These are phyloP conservation scores for Megalonaias nervosa DNA, from an alignment of 1,140 invertebrate genomes.

Conservation along the genomic window DNA sequence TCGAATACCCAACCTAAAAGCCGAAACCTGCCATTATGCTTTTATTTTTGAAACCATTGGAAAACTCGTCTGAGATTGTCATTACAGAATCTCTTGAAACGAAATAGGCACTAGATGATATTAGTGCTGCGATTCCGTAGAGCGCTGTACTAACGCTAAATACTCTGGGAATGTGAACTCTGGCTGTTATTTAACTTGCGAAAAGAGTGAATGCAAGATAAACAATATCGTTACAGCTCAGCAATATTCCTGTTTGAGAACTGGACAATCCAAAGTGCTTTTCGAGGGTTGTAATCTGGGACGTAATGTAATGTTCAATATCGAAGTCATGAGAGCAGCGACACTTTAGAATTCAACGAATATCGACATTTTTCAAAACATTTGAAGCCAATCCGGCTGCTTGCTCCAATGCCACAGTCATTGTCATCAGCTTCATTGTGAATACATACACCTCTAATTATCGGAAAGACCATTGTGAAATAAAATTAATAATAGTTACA, in stretches of 20 bases:
- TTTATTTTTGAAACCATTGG: no score
- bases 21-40: no score
- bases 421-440: no score
- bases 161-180: slow-evolving; percentile 39
- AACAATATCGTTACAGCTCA: slow-evolving; percentile 51
- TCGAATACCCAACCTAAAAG: no score
- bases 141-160: slow-evolving; percentile 37
- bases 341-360: slow-evolving; percentile 29
- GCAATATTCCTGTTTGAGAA: slow-evolving; percentile 43
- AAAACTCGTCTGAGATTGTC: no score
- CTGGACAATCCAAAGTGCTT: slow-evolving; percentile 50
- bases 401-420: slow-evolving; percentile 15
- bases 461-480: no score
- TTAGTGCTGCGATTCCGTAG: slow-evolving; percentile 45
- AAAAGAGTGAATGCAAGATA: slow-evolving; percentile 40
- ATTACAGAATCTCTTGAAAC: slow-evolving; percentile 13
- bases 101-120: slow-evolving; percentile 37
- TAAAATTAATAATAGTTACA: no score
- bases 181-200: slow-evolving; percentile 37
- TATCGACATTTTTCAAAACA: slow-evolving; percentile 17
- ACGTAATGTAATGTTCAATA: slow-evolving; percentile 41
- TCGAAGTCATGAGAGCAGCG: slow-evolving; percentile 26
- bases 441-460: no score
- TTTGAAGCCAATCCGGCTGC: slow-evolving; percentile 17
- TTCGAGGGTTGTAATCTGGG: slow-evolving; percentile 49